These are phyloP conservation scores for Bimastos eiseni DNA, from an alignment of 2,888 invertebrate genomes.

Conservation along the genomic window DNA sequence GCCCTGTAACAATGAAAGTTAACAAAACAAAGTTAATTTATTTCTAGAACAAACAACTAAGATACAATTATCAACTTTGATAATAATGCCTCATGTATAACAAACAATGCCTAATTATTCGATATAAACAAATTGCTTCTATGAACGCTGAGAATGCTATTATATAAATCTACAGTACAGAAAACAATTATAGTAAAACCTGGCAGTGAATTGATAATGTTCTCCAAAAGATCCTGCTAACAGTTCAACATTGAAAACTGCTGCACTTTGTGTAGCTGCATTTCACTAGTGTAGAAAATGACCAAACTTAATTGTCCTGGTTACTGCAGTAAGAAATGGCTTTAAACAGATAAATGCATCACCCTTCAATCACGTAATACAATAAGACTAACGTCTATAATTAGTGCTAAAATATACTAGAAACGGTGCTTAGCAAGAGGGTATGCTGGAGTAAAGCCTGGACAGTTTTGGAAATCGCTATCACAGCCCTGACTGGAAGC, in stretches of 20 bases:
- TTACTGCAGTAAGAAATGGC: neutral
- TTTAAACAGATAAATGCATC: neutral
- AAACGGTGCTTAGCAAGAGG: no score
- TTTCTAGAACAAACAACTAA: no score
- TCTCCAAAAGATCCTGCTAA: neutral
- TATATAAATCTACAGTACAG: neutral
- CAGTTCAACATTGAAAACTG: neutral
- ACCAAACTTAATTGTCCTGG: no score
- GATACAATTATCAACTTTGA: neutral
- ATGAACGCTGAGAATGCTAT: neutral
- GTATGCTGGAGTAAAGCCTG: no score
- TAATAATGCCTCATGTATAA: neutral
- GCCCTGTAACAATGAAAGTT: no score
- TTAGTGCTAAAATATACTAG: neutral
- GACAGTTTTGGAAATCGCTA: no score
- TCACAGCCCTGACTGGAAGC: no score
- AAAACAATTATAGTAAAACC: neutral
- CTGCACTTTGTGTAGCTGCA: neutral
- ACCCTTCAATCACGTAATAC: neutral
- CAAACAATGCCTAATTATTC: neutral
- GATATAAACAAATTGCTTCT: neutral
- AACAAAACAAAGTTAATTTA: no score
- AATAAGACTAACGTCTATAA: neutral
- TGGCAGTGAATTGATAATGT: neutral
- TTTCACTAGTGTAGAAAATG: neutral